Evolutionary conservation across 2,797 vertebrate species (phyloP).

Genomic region (Gallinago stenura): DNA sequence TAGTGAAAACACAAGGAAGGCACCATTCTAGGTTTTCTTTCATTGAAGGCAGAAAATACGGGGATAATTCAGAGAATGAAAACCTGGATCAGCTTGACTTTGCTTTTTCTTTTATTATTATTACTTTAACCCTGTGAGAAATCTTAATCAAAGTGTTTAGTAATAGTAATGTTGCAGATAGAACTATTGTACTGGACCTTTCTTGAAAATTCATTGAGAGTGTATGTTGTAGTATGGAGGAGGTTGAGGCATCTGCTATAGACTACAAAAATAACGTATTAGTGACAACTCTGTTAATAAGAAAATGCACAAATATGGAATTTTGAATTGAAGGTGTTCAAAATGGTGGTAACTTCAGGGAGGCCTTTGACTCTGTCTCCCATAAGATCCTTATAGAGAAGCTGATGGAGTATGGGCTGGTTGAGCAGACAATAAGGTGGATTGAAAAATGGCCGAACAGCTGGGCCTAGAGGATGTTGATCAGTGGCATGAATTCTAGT

Average conservation of each 20-base stretch:
- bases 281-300: background rate
- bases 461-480: background rate
- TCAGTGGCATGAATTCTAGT: background rate
- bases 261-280: background rate
- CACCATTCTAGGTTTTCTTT: background rate
- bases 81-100: background rate
- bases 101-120: background rate
- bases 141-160: background rate
- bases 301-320: background rate
- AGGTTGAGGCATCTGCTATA: background rate
- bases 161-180: background rate
- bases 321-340: background rate
- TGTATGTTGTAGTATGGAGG: background rate
- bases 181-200: background rate
- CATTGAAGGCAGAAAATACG: background rate
- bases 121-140: background rate
- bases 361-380: background rate
- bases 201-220: background rate
- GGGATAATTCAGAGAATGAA: background rate
- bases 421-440: background rate
- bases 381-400: background rate
- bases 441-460: background rate
- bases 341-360: background rate
- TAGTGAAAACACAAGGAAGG: background rate
- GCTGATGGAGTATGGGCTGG: background rate